Percentiles rank a stretch among this genome's conserved stretches.
These are phyloP conservation scores for Coelogynopora nodosa DNA, from an alignment of 2,888 invertebrate species.

Conservation along the genomic window DNA sequence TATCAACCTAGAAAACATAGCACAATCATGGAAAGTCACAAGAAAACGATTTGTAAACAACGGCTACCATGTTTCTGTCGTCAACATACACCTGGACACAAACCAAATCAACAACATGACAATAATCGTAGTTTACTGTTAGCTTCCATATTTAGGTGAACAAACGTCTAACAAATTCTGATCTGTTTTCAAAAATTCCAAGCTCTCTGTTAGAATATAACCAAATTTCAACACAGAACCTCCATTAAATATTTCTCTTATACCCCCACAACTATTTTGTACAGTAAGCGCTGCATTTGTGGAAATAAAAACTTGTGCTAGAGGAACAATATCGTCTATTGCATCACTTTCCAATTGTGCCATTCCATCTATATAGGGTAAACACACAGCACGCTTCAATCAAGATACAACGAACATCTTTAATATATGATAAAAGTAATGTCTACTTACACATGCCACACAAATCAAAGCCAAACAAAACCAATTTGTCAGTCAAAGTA, in stretches of 20 bases:
- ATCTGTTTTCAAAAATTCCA: neutral
- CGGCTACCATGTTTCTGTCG: neutral
- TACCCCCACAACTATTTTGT: neutral
- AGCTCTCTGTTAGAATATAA: neutral
- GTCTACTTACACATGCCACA: neutral
- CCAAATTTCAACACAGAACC: neutral
- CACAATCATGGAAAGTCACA: neutral
- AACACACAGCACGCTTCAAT: neutral
- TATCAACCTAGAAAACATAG: neutral
- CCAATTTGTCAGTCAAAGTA: conserved; percentile 14
- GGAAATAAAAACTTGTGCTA: neutral
- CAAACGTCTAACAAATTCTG: neutral
- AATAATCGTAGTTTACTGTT: too few relatives aligned
- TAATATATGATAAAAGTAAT: neutral
- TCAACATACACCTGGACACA: neutral
- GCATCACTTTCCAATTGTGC: conserved; percentile 11
- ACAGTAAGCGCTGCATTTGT: neutral
- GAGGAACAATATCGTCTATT: neutral
- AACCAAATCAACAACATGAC: too few relatives aligned
- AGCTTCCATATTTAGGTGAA: neutral
- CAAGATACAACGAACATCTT: neutral
- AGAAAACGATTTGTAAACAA: neutral
- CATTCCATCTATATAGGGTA: neutral
- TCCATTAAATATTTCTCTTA: neutral
- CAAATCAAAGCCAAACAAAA: neutral